Conservation (phyloP, 2,113 vertebrate genomes). For the Ramphastos sulfuratus region DNA sequence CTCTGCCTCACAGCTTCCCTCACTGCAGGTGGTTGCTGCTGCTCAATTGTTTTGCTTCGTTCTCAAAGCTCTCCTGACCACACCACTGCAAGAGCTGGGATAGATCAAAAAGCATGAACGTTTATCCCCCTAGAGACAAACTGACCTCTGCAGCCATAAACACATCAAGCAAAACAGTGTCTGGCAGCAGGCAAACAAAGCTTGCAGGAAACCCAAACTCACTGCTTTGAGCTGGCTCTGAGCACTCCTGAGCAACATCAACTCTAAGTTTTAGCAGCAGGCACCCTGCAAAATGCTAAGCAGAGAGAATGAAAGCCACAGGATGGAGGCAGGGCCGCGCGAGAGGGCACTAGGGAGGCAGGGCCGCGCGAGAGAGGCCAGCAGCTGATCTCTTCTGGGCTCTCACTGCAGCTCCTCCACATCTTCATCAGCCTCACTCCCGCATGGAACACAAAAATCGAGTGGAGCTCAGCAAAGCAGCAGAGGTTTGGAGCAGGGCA, state of each 20-base stretch:
- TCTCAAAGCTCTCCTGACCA: background rate
- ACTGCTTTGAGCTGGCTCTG: background rate
- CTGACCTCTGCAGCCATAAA: background rate
- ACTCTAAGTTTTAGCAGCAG: background rate
- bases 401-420: background rate
- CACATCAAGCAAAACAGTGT: background rate
- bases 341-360: background rate
- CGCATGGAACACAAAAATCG: no score
- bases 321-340: background rate
- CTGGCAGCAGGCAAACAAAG: background rate
- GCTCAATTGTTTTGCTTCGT: background rate
- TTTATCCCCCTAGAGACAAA: background rate
- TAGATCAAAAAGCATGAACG: background rate
- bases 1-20: background rate
- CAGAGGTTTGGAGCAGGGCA: background rate
- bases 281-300: background rate
- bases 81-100: background rate
- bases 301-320: background rate
- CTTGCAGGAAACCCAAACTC: background rate
- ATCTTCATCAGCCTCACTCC: fast-evolving
- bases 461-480: background rate
- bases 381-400: background rate
- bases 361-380: background rate
- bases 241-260: background rate
- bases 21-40: background rate